Percentiles rank a stretch among this genome's conserved stretches.
Evolutionary conservation across 2,797 vertebrate species (phyloP).

Genomic region (Smutsia temminckii): DNA sequence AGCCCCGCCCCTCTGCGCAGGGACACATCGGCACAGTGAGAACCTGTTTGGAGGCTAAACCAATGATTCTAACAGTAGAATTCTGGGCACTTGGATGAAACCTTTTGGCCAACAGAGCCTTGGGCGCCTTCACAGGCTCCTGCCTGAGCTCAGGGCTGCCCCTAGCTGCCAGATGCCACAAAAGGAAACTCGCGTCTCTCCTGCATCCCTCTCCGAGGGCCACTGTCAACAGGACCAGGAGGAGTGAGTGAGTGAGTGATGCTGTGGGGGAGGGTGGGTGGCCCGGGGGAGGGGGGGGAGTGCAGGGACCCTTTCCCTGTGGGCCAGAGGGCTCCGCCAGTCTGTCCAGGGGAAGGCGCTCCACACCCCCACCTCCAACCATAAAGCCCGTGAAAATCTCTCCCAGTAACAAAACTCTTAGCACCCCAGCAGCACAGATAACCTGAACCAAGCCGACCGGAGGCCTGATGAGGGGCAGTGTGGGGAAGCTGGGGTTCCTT

Average conservation of each 20-base stretch:
- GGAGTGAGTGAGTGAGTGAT: too few relatives aligned
- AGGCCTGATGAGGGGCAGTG: background rate
- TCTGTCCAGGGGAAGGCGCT: background rate
- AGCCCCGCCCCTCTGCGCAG: background rate
- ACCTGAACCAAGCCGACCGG: background rate
- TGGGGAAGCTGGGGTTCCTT: too few relatives aligned
- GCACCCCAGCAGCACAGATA: background rate
- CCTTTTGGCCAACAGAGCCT: background rate
- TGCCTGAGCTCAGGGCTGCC: background rate
- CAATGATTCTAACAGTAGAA: background rate
- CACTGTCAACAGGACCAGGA: background rate
- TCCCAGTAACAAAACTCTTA: background rate
- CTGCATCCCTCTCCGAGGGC: background rate
- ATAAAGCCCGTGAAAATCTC: background rate
- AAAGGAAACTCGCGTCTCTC: background rate
- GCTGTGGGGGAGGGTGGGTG: background rate
- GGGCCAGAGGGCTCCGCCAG: background rate
- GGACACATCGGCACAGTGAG: accelerated
- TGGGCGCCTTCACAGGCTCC: background rate
- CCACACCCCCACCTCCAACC: too few relatives aligned
- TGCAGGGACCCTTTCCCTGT: background rate
- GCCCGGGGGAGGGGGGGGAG: too few relatives aligned
- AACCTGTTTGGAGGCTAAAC: background rate
- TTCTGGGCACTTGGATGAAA: background rate
- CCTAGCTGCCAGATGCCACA: background rate